Evolutionary conservation across 2,888 invertebrate species (phyloP).

Genomic region (Pyrgus malvae): DNA sequence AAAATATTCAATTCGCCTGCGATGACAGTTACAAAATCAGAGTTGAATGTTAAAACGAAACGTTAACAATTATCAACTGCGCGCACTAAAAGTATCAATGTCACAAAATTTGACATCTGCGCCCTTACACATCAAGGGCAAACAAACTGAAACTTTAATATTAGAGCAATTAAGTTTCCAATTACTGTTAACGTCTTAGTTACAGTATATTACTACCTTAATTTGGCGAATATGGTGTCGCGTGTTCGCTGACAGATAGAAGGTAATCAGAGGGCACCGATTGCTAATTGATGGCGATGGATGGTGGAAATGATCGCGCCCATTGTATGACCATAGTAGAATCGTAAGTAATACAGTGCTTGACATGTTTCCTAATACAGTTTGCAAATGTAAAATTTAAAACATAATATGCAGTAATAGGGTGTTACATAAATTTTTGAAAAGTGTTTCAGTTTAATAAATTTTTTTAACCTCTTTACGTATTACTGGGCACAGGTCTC

Average conservation of each 20-base stretch:
- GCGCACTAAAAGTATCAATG: too few relatives aligned
- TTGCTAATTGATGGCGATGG: constrained; percentile 72
- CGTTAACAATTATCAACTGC: too few relatives aligned
- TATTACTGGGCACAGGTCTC: too few relatives aligned
- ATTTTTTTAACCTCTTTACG: too few relatives aligned
- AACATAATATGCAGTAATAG: too few relatives aligned
- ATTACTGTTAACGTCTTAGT: not conserved
- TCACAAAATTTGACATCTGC: too few relatives aligned
- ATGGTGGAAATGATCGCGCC: constrained; percentile 63
- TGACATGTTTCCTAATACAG: constrained; percentile 68
- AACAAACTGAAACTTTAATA: not conserved
- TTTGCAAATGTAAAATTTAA: constrained; percentile 35
- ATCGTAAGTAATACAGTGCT: constrained; percentile 76
- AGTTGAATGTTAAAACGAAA: too few relatives aligned
- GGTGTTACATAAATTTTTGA: too few relatives aligned
- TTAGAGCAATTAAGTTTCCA: not conserved
- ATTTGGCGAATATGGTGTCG: constrained; percentile 53
- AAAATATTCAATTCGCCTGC: too few relatives aligned
- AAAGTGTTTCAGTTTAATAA: too few relatives aligned
- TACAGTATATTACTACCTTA: constrained; percentile 31
- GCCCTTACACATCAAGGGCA: too few relatives aligned
- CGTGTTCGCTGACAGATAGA: constrained; percentile 74
- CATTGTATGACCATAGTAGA: constrained; percentile 75
- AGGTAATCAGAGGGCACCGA: constrained; percentile 63
- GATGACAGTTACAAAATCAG: too few relatives aligned